phyloP scores from a whole-genome alignment of 2,113 vertebrate species.

The Capricornis sumatraensis region DNA sequence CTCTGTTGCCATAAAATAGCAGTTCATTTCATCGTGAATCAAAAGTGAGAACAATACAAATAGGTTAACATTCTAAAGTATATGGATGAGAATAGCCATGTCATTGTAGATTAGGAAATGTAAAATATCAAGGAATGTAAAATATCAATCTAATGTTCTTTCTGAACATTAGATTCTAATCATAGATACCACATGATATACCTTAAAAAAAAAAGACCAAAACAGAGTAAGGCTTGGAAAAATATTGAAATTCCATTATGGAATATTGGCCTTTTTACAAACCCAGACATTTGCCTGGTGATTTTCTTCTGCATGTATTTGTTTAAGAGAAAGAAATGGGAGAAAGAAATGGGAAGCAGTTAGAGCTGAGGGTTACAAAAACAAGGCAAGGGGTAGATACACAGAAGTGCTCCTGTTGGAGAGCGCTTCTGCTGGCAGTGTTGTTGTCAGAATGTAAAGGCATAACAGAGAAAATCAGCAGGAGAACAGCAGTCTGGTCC shows the following conservation, averaged over 20 bases:
- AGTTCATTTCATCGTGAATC: background rate
- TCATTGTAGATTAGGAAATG: background rate
- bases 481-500: constrained; percentile 25
- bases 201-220: background rate
- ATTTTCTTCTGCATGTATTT: background rate
- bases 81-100: background rate
- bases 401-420: background rate
- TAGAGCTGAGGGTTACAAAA: constrained; percentile 9
- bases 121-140: background rate
- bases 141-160: too few relatives aligned
- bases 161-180: background rate
- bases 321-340: background rate
- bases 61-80: background rate
- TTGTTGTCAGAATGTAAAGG: constrained; percentile 3
- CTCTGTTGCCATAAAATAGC: background rate
- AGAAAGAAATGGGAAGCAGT: background rate
- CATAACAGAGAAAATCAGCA: constrained; percentile 47
- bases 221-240: background rate
- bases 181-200: background rate
- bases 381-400: background rate
- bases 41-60: background rate
- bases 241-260: background rate
- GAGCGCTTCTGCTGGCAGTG: background rate
- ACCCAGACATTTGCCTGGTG: background rate
- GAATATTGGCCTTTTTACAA: background rate